Evolutionary conservation across 2,113 vertebrate species (phyloP), one percentile per base, ranked within the genome.

Genomic region (Fulmarus glacialis): DNA sequence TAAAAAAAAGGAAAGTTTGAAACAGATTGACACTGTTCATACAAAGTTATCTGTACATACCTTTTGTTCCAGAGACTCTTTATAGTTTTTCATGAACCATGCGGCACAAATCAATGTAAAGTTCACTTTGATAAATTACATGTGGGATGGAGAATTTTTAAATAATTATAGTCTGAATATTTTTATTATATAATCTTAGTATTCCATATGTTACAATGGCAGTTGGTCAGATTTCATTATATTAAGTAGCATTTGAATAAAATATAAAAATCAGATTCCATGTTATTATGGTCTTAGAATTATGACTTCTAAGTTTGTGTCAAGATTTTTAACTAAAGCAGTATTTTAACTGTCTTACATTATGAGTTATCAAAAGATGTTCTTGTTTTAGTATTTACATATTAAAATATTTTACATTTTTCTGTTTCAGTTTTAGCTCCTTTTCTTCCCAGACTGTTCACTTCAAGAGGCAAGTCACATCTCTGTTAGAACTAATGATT

Each of bases 381-480:
- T 82, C 52, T 90, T 92, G 58, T 36, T 92, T 93, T 60, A 94
- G 56, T 63, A 74, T 96, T 92, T 73, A 45, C 12, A 4, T 96
- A 93, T 91, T 98, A 94, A 97, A 97, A 92, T 90, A 60, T 97
- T 95, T 95, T 72, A 82, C 71, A 82, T 90, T 96, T 98, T 98
- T 98, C 96, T 98, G 60, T 98, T 98, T 99, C 96, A 97, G 97
- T 99, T 99, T 98, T 99, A 99, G 98, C 98, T 96, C 97, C 98
- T 98, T 99, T 99, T 97, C 98, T 98, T 98, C 99, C 99, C 59
- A 98, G 98, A 97, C 97, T 99, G 98, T 99, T 99, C 99, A 98
- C 98, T 96, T 99, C 99, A 97, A 99, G 98, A 99, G 99, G 99
- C 99, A 99, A 99, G 99, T 99, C 96, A 97, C 91, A 88, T 95